Conservation (phyloP, 1,140 invertebrate species). For the Sinella curviseta region DNA sequence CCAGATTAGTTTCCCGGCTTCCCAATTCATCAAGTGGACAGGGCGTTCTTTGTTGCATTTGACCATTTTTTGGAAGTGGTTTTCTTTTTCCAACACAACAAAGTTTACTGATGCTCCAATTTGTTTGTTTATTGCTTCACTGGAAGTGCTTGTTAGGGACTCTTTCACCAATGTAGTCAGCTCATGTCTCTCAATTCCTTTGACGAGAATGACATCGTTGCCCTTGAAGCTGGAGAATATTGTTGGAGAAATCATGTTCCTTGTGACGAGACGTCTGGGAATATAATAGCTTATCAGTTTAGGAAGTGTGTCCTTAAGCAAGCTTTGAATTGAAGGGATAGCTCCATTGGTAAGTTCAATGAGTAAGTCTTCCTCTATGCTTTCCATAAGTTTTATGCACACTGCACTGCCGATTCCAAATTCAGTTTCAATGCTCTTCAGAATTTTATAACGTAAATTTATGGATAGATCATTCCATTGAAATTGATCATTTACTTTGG, state of each 20-base stretch:
- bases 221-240: neutral
- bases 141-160: neutral
- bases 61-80: neutral
- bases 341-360: too few relatives aligned
- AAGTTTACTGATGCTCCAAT: neutral
- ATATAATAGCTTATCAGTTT: neutral
- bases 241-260: neutral
- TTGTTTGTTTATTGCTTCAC: neutral
- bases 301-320: too few relatives aligned
- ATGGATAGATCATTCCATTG: too few relatives aligned
- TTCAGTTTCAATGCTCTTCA: too few relatives aligned
- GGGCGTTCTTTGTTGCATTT: neutral
- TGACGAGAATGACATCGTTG: neutral
- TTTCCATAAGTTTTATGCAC: too few relatives aligned
- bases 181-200: neutral
- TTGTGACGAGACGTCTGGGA: neutral
- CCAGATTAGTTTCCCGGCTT: neutral
- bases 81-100: neutral
- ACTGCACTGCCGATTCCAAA: too few relatives aligned
- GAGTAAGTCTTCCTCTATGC: too few relatives aligned
- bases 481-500: too few relatives aligned
- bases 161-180: neutral
- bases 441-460: too few relatives aligned
- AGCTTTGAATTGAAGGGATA: too few relatives aligned
- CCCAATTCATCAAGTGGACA: neutral